Base-by-base conservation (phyloP, 1,140 invertebrate species). In the Camponotus vicinus region DNA sequence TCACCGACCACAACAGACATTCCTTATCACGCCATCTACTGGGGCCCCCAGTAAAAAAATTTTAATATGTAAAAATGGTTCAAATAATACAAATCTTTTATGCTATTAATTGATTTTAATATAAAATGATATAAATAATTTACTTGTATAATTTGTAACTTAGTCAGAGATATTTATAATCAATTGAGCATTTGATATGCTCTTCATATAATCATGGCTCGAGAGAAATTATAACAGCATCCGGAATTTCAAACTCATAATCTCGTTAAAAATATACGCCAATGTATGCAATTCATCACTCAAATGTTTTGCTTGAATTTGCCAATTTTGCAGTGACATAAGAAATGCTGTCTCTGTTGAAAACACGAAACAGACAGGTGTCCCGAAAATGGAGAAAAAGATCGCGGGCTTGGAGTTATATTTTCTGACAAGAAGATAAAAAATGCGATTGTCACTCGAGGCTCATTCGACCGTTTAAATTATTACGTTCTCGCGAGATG, bases 401-500 rank as follows among this genome's bases (percentile, higher is more conserved):
- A 86, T 86, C 82, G 82, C 82, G 82, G 45, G 59, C 59, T 57
- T 78, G 59, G 42, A 57, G 55, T 63, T 64, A 40, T 85, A 79
- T 67, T 34, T 27, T 55, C 66, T 64, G 69, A 63, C 69, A 37
- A 27, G 37, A 37, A 37, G 61, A 84, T 83, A 86, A 82, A 86
- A 82, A 86, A 86, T 63, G 37, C 32, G 77, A 61, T 18, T 64
- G 77, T 73, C 85, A 55, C 67, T 82, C 76, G 7, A 49, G 45
- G 66, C 9, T 85, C 49, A 42, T 69, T 86, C 34, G 37, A 27
- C 52, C 40, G 37, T 67, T 86, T 66, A 84, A 86, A 84, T 84
- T 57, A 86, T 86, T 69, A 80, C 75, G 42, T 55, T 80, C 80
- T 63, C 40, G 42, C 76, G 13, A 79, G 52, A 86, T 86, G 84